Conservation (phyloP, 2,797 vertebrate genomes). For the Propithecus deckenii region DNA sequence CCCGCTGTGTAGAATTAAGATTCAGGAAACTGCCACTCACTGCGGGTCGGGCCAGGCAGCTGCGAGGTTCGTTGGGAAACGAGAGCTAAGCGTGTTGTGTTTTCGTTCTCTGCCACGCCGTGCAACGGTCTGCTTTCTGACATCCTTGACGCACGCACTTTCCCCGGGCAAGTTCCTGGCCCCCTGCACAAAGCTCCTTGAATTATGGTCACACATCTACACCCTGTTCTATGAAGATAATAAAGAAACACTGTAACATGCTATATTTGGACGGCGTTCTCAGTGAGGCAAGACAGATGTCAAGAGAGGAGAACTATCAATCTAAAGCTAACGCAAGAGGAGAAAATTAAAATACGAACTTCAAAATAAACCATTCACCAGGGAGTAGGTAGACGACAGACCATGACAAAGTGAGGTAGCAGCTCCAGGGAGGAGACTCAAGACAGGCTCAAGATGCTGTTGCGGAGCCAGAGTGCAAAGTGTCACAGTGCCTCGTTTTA, state of each 20-base stretch:
- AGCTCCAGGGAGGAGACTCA: not conserved
- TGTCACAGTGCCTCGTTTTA: not conserved
- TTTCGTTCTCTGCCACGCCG: not conserved
- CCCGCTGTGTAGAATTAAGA: not conserved
- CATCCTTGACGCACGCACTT: not conserved
- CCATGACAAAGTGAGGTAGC: not conserved
- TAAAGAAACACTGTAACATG: conserved; percentile 51
- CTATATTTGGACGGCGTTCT: conserved; percentile 35
- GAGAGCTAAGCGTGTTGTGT: not conserved
- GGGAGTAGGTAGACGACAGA: not conserved
- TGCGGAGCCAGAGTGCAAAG: not conserved
- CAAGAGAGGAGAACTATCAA: conserved; percentile 46
- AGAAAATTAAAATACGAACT: conserved; percentile 59
- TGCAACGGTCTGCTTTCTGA: not conserved
- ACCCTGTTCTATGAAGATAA: conserved; percentile 58
- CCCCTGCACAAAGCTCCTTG: conserved; percentile 8
- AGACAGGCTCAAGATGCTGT: not conserved
- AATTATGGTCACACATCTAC: conserved; percentile 30
- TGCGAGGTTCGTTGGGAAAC: not conserved
- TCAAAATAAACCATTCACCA: conserved; percentile 41
- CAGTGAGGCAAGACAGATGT: conserved; percentile 60
- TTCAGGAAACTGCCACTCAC: not conserved
- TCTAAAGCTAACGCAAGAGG: conserved; percentile 47
- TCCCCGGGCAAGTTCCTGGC: not conserved
- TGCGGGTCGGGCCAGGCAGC: not conserved